Base-by-base conservation (phyloP, 2,113 vertebrate species). In the Pseudorasbora parva region DNA sequence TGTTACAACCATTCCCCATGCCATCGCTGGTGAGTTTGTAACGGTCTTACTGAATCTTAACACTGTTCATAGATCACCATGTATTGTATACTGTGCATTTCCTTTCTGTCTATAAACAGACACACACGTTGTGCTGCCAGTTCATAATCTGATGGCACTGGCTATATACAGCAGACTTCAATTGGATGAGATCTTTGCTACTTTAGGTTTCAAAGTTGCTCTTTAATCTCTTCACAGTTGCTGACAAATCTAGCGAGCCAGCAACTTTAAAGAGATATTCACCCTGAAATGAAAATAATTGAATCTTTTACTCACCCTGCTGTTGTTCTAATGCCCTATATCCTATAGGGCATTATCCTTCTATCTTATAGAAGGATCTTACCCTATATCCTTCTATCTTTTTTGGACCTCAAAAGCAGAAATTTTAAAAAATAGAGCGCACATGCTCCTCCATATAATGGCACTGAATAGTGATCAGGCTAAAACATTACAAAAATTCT, bases 1-100 rank as follows among this genome's bases (percentile, higher is more conserved):
- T 23, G 82, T 96, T 47, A 91, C 94, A 0, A 94, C 49, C 12
- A 96, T 98, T 87, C 97, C 97, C 0, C 96, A 98, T 0, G 96
- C 95, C 43, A 92, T 97, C 72, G 83, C 94, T 86, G 98, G 98
- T 99, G 88, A 94, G 93, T 86, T 47, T 69, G 7, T 78, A n/a
- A 33, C 2, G 14, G 14, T 51, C 72, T 30, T 27, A 21, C 47
- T 19, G 72, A 74, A 74, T 19, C 45, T 23, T 51, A 27, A 51
- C 23, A 27, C 25, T 9, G 45, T 37, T 66, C 30, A 19, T 17
- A 21, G 62, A 19, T 37, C 17, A 51, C 21, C 68, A 51, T 75
- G 25, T 4, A 27, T 30, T 74, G 25, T 54, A 8, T 23, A 14
- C 74, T 77, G 49, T 37, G n/a, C 2, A 10, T 45, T 60, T 0